phyloP scores from a whole-genome alignment of 2,797 vertebrate species.

The Myoxocephalus aenaeus region DNA sequence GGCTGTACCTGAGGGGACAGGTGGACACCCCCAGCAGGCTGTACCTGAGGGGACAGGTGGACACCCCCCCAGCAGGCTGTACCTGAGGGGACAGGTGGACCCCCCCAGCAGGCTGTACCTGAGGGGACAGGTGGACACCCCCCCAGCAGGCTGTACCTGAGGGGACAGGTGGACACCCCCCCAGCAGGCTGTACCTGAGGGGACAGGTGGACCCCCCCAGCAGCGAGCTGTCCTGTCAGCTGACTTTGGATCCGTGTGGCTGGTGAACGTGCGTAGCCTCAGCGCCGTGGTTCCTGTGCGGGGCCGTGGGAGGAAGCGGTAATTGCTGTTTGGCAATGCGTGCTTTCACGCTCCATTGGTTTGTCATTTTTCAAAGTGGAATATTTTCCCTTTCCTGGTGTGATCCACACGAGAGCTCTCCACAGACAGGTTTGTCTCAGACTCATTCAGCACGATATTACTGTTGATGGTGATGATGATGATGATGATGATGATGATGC shows the following conservation, averaged over 20 bases:
- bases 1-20: no score
- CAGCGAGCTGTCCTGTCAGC: slow-evolving; percentile 15
- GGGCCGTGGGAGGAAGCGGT: slow-evolving; percentile 59
- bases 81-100: slow-evolving; percentile 36
- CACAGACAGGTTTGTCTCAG: slow-evolving; percentile 59
- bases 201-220: not conserved
- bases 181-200: no score
- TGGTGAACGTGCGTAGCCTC: slow-evolving; percentile 42
- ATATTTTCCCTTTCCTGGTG: slow-evolving; percentile 70
- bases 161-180: no score
- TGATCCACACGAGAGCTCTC: slow-evolving; percentile 68
- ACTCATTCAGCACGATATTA: slow-evolving; percentile 48
- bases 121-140: slow-evolving; percentile 36
- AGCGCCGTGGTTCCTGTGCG: slow-evolving; percentile 65
- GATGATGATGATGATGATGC: slow-evolving; percentile 18
- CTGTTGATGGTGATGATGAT: slow-evolving; percentile 37
- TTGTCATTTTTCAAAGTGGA: slow-evolving; percentile 76
- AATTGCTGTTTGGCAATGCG: slow-evolving; percentile 76
- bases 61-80: slow-evolving; percentile 37
- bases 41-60: no score
- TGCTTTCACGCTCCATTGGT: slow-evolving; percentile 75
- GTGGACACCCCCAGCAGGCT: not conserved
- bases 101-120: slow-evolving; percentile 17
- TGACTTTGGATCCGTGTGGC: slow-evolving; percentile 13
- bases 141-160: no score